These are phyloP conservation scores for Rostratula benghalensis DNA, from an alignment of 2,113 vertebrate genomes.

Conservation along the genomic window DNA sequence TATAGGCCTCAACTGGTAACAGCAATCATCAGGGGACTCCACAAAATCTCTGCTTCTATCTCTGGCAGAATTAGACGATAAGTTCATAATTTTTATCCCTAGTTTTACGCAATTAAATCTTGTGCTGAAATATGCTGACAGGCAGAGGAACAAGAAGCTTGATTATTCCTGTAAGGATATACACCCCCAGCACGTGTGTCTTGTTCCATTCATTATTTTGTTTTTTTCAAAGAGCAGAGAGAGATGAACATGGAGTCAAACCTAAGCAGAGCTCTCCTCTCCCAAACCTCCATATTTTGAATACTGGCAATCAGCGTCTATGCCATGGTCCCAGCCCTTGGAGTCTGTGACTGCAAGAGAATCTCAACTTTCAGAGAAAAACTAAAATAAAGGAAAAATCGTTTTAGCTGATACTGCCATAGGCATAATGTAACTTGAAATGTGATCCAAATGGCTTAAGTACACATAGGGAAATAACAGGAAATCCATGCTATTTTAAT, in stretches of 20 bases:
- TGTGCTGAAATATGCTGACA: background rate
- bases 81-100: background rate
- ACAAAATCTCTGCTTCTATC: background rate
- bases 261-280: background rate
- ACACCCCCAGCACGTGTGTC: background rate
- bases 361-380: background rate
- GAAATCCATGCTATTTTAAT: slow-evolving; percentile 45
- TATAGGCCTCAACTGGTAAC: background rate
- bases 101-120: background rate
- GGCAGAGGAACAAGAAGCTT: background rate
- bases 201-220: background rate
- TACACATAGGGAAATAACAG: slow-evolving; percentile 15
- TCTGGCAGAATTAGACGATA: background rate
- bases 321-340: background rate
- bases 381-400: background rate
- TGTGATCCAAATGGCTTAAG: background rate
- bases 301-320: background rate
- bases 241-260: background rate
- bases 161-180: background rate
- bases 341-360: background rate
- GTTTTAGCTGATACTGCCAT: background rate
- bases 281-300: background rate
- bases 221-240: background rate
- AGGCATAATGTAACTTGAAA: slow-evolving; percentile 18
- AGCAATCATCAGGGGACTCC: background rate